Evolutionary conservation across 2,888 invertebrate species (phyloP), one percentile per base, ranked within the genome.

Genomic region (Lepidocyrtinus sp.): DNA sequence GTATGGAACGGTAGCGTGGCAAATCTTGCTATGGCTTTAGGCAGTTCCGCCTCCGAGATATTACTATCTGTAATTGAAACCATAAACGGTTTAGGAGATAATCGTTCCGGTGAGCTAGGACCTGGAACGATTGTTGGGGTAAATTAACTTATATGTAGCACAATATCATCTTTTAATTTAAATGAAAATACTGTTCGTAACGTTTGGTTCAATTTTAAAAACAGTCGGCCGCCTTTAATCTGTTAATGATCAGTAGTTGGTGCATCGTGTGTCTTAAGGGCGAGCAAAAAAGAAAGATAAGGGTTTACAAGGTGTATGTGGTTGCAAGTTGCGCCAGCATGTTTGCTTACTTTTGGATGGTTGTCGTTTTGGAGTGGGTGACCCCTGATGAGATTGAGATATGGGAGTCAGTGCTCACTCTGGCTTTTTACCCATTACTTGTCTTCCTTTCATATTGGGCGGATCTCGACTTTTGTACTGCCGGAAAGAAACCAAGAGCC

Each of bases 301-400:
- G 88, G 17, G 87, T 88, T 64, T 88, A 90, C 70, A 90, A 89
- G 86, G 90, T 90, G 50, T 90, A 90, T 84, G 87, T 87, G 12
- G 88, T 89, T 25, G 90, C 89, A 0, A 87, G 89, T 0, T 84
- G 88, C 67, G 89, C 89, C 87, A 87, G 88, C 78, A 89, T 91
- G 3, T 90, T 91, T 78, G 91, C 92, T 9, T 92, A 92, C 88
- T 85, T 91, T 55, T 92, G 92, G 92, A 88, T 92, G 63, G 87
- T 91, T 63, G 86, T 92, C 25, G 89, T 91, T 72, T 87, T 91
- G 69, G 87, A 86, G 22, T 80, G 87, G n/a, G 88, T 88, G 59
- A 88, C 90, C 0, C 89, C 89, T 0, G 85, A 88, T 36, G 87
- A 85, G 12, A 88, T 91, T 26, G 90, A 91, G 70, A 82, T 91